Base-by-base conservation (phyloP, 1,140 invertebrate genomes). In the Drosophila murphyi region DNA sequence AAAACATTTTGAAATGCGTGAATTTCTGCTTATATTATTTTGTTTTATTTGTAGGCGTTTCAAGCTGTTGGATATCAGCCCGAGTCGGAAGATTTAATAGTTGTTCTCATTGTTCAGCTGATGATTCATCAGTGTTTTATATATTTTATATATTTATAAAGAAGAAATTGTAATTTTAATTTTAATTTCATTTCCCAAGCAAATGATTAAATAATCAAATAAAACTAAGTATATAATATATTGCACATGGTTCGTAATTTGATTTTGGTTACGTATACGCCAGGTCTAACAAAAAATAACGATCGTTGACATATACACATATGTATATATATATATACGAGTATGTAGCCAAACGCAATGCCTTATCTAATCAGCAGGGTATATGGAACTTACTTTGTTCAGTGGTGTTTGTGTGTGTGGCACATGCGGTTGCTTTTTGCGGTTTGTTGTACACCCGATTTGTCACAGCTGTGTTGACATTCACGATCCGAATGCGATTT, bases 291-390 rank as follows among this genome's bases (percentile, higher is more conserved):
- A 32, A 32, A 3, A 5, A 3, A 5, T 32, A 34, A 48, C 51
- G 68, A 63, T 70, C 67, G 28, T 52, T 47, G 34, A 4, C 31
- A 20, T n/a, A 35, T 2, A 37, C 52, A 57, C 29, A 62, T 34
- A n/a, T 55, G 20, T 63, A 20, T 29, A 6, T 28, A 10, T 50
- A 4, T 20, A 20, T 39, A 6, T 47, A 4, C 55, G 28, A 41
- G 34, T 65, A 31, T 43, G 20, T 57, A 20, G 35, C 32, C 41
- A 12, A 10, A 7, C 4, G 10, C 37, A 20, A 20, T 20, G 3
- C 29, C 41, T 35, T 77, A 77, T 77, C 75, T 77, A 62, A 77
- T 77, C 75, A 50, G 50, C 8, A 20, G 41, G 28, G 35, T 29
- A 35, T 31, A 48, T 47, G 37, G 47, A 55, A 51, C 70, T 73